These are phyloP conservation scores for Poecilia picta DNA, from an alignment of 2,797 vertebrate species.

Conservation along the genomic window DNA sequence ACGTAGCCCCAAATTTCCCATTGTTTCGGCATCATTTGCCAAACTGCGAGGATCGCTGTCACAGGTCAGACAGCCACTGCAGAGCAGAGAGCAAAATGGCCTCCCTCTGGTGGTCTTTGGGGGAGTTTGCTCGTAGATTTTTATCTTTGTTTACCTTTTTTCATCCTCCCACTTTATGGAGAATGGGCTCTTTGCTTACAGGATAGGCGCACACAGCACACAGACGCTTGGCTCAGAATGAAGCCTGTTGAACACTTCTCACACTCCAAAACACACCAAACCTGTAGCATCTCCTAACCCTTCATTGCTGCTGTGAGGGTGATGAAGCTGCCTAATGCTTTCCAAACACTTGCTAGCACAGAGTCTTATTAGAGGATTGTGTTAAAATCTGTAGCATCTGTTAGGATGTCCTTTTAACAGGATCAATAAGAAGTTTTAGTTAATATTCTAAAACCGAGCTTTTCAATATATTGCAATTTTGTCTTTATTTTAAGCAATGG, in stretches of 20 bases:
- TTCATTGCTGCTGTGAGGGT: constrained; percentile 22
- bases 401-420: constrained; percentile 24
- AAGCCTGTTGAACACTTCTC: constrained; percentile 36
- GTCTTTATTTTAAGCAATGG: neutral
- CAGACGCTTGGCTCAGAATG: constrained; percentile 20
- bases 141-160: constrained; percentile 45
- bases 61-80: constrained; percentile 55
- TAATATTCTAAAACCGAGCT: no score
- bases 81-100: constrained; percentile 53
- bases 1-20: constrained; percentile 72
- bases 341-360: constrained; percentile 12
- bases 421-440: neutral
- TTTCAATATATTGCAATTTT: no score
- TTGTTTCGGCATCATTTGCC: constrained; percentile 72
- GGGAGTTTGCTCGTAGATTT: constrained; percentile 25
- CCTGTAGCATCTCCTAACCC: neutral
- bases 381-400: constrained; percentile 27
- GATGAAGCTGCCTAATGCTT: constrained; percentile 46
- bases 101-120: constrained; percentile 26
- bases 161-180: constrained; percentile 29
- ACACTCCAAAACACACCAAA: neutral
- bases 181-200: constrained; percentile 30
- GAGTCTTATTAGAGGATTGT: constrained; percentile 31
- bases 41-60: constrained; percentile 67
- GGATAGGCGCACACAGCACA: constrained; percentile 29